A percentile compares a stretch with the other conserved stretches of the same genome.
Evolutionary conservation across 2,113 vertebrate genomes (phyloP).

Genomic region (Brachypodius melanocephalos): DNA sequence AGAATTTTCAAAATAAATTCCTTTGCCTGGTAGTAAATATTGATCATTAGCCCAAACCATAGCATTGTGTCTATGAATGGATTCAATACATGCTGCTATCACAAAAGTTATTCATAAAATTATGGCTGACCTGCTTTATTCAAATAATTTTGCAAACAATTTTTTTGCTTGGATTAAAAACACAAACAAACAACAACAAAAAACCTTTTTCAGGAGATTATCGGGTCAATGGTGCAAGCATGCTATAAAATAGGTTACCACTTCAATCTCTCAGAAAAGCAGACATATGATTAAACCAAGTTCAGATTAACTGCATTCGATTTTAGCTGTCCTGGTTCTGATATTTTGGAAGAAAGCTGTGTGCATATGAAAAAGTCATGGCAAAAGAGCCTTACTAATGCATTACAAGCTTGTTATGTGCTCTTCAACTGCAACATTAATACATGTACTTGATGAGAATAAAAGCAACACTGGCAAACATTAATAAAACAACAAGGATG

Average conservation of each 20-base stretch:
- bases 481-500: background rate
- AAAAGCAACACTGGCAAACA: background rate
- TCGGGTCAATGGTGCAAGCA: constrained; percentile 55
- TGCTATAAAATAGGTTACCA: constrained; percentile 37
- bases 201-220: constrained; percentile 48
- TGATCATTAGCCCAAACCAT: constrained; percentile 7
- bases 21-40: background rate
- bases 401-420: background rate
- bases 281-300: constrained; percentile 46
- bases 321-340: constrained; percentile 1
- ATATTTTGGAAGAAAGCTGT: constrained; percentile 5
- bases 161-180: constrained; percentile 66
- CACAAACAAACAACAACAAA: background rate
- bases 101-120: constrained; percentile 37
- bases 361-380: background rate
- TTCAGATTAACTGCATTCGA: constrained; percentile 36
- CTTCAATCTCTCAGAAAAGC: constrained; percentile 50
- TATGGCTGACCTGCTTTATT: constrained; percentile 55
- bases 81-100: background rate
- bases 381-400: constrained; percentile 2
- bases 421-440: background rate
- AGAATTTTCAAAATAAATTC: background rate
- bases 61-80: background rate
- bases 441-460: background rate
- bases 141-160: constrained; percentile 40